phyloP scores from a whole-genome alignment of 2,888 invertebrate species.

The Rotaria magnacalcarata region DNA sequence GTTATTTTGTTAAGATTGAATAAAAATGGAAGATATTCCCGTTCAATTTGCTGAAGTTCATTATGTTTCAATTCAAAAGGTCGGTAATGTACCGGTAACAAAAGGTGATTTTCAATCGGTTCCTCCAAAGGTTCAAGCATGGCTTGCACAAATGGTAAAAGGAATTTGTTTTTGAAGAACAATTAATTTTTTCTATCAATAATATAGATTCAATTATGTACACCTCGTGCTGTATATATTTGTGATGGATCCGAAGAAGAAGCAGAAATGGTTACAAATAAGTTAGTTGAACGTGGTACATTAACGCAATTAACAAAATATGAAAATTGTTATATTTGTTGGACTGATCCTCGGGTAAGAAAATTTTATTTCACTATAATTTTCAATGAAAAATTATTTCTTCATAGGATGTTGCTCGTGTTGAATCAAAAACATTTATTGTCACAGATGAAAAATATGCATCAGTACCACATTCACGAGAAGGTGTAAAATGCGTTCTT shows the following conservation, averaged over 20 bases:
- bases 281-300: constrained; percentile 72
- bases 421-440: constrained; percentile 91
- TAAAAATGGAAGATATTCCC: not conserved
- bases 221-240: constrained; percentile 80
- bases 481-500: constrained; percentile 73
- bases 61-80: not conserved
- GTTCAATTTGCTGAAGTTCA: not conserved
- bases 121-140: not conserved
- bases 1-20: not conserved
- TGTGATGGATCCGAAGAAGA: constrained; percentile 86
- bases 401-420: constrained; percentile 81
- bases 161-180: not conserved
- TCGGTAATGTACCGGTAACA: not conserved
- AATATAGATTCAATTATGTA: constrained; percentile 71
- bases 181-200: not conserved
- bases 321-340: constrained; percentile 1
- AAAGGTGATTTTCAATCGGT: constrained; percentile 7
- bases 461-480: constrained; percentile 74
- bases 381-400: constrained; percentile 63
- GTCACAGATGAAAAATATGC: constrained; percentile 75
- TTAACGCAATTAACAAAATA: not conserved
- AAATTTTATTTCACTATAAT: not conserved
- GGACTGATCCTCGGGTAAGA: not conserved
- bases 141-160: not conserved
- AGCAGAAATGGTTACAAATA: constrained; percentile 70